Percentiles rank a stretch among this genome's conserved stretches.
phyloP scores from a whole-genome alignment of 2,888 invertebrate species.

The Acanthosoma haemorrhoidale region DNA sequence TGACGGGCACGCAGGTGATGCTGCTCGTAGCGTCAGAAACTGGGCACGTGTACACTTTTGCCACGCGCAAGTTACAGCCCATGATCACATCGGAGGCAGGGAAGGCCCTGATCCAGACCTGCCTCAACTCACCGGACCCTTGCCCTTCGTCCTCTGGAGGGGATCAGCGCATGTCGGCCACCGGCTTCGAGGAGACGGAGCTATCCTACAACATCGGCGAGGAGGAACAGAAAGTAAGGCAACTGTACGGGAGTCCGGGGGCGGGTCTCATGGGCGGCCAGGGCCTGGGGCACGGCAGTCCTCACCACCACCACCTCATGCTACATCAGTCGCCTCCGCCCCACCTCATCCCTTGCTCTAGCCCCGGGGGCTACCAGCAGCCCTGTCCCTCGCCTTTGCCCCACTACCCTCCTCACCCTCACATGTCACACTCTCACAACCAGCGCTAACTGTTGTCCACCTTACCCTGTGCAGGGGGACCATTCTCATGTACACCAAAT shows the following conservation, averaged over 20 bases:
- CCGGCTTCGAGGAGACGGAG: conserved; percentile 97
- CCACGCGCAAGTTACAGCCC: conserved; percentile 95
- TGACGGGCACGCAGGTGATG: conserved; percentile 99
- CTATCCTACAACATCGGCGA: conserved; percentile 93
- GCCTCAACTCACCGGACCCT: conserved; percentile 94
- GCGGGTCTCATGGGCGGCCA: conserved; percentile 56
- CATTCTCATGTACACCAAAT: too few species aligned
- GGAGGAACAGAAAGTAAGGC: conserved; percentile 95
- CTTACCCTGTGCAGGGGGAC: not conserved
- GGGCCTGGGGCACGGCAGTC: conserved; percentile 48
- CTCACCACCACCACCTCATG: conserved; percentile 52
- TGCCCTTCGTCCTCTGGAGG: conserved; percentile 53
- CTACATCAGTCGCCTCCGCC: conserved; percentile 51
- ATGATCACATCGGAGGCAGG: conserved; percentile 98
- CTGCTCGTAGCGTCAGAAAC: conserved; percentile 97
- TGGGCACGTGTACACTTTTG: conserved; percentile 99
- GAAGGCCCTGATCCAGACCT: conserved; percentile 96
- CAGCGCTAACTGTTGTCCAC: conserved; percentile 57
- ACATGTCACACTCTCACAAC: conserved; percentile 67
- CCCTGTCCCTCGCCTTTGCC: conserved; percentile 60
- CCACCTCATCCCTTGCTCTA: conserved; percentile 56
- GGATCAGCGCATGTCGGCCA: conserved; percentile 96
- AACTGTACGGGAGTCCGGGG: conserved; percentile 76
- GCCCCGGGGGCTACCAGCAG: conserved; percentile 56
- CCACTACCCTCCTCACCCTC: conserved; percentile 64